A percentile compares a stretch with the other conserved stretches of the same genome.
These are phyloP conservation scores for Parelbella ahira DNA, from an alignment of 2,888 invertebrate species.

Conservation along the genomic window DNA sequence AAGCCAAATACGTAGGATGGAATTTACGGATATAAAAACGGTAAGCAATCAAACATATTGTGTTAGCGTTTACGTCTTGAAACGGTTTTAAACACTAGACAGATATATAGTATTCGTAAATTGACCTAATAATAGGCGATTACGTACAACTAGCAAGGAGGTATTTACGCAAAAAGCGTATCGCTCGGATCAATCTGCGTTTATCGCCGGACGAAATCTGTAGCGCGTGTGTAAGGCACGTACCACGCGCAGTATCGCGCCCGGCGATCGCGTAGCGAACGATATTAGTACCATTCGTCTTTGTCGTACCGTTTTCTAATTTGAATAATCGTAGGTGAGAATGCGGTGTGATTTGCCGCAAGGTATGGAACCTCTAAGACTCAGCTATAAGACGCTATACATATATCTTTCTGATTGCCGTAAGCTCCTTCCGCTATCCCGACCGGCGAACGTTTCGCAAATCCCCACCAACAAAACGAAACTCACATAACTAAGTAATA, in stretches of 20 bases:
- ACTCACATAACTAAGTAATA: conserved; percentile 23
- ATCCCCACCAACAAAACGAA: conserved; percentile 14
- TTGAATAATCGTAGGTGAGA: conserved; percentile 79
- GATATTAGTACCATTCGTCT: conserved; percentile 80
- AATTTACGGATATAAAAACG: too few species aligned
- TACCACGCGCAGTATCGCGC: conserved; percentile 61
- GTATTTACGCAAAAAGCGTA: conserved; percentile 78
- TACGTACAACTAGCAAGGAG: conserved; percentile 57
- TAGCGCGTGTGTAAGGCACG: conserved; percentile 73
- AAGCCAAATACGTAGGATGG: too few species aligned
- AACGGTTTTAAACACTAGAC: conserved; percentile 10
- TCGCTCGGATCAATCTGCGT: conserved; percentile 71
- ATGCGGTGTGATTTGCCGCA: conserved; percentile 70
- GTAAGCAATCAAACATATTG: too few species aligned
- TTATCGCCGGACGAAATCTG: conserved; percentile 70
- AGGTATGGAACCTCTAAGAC: conserved; percentile 41
- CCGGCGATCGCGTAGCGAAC: conserved; percentile 62
- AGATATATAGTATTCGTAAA: conserved; percentile 7
- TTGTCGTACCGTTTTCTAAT: conserved; percentile 78
- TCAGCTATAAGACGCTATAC: conserved; percentile 31
- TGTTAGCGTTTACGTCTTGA: too few species aligned
- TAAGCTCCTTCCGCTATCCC: conserved; percentile 3
- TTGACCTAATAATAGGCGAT: conserved; percentile 29
- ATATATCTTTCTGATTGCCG: conserved; percentile 12
- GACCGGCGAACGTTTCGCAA: conserved; percentile 12